Evolutionary conservation across 1,140 invertebrate species (phyloP).

Genomic region (Aphelenchoides besseyi): DNA sequence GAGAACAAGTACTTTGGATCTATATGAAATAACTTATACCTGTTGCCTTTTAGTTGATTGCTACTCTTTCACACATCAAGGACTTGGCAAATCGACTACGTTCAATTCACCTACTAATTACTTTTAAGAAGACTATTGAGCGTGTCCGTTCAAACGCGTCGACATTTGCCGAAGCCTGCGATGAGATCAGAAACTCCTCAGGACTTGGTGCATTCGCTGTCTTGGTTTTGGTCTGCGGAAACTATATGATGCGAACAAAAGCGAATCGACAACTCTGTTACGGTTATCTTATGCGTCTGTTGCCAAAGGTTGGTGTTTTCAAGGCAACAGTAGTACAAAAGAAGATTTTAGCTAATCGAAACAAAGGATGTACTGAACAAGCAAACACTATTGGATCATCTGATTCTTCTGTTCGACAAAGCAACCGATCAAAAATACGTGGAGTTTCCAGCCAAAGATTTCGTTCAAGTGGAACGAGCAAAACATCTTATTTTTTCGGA

Average conservation of each 20-base stretch:
- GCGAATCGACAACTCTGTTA: conserved; percentile 36
- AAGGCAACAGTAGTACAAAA: neutral
- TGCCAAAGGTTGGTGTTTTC: conserved; percentile 30
- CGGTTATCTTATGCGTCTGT: conserved; percentile 33
- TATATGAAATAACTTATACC: neutral
- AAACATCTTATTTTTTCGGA: neutral
- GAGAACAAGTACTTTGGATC: neutral
- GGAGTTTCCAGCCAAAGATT: conserved; percentile 36
- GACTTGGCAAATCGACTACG: conserved; percentile 39
- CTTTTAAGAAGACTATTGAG: conserved; percentile 24
- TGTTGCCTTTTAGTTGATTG: conserved; percentile 36
- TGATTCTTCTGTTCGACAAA: conserved; percentile 36
- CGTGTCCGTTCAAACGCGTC: conserved; percentile 39
- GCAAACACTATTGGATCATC: conserved; percentile 35
- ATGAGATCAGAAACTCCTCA: conserved; percentile 33
- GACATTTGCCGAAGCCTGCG: conserved; percentile 43
- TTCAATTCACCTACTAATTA: conserved; percentile 34
- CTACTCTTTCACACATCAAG: conserved; percentile 40
- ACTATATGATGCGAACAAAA: conserved; percentile 46
- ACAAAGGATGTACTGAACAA: conserved; percentile 43
- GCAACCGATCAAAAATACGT: conserved; percentile 35
- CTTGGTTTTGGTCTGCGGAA: conserved; percentile 43
- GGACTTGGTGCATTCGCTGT: conserved; percentile 33
- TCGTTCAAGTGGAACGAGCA: conserved; percentile 40
- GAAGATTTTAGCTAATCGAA: conserved; percentile 36